These are phyloP conservation scores for Hafferia zeledoni DNA, from an alignment of 2,797 vertebrate species.

Conservation along the genomic window DNA sequence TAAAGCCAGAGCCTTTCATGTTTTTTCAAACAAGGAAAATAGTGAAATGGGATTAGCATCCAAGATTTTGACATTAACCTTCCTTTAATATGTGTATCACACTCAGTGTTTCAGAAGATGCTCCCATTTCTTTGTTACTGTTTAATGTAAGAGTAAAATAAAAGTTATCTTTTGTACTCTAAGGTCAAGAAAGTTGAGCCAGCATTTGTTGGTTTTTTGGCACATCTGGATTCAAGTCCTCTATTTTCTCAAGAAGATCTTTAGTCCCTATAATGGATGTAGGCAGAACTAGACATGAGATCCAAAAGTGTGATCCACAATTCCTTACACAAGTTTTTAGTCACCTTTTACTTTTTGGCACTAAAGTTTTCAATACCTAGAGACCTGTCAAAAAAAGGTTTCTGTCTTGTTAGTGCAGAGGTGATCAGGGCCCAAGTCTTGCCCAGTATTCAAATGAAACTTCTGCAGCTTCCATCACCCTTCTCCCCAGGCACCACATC, in stretches of 20 bases:
- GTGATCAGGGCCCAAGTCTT: neutral
- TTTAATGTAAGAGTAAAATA: conserved; percentile 23
- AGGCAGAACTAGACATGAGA: neutral
- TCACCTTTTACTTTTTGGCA: neutral
- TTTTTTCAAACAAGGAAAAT: neutral
- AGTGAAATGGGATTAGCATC: neutral
- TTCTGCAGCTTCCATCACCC: neutral
- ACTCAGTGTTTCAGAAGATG: conserved; percentile 7
- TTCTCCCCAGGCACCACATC: neutral
- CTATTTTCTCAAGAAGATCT: neutral
- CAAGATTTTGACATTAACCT: neutral
- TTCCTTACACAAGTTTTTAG: neutral
- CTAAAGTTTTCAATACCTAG: neutral
- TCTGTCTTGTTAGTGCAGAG: neutral
- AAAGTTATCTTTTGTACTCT: neutral
- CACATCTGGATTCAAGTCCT: neutral
- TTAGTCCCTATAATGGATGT: neutral
- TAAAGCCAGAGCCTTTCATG: neutral
- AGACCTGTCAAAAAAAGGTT: neutral
- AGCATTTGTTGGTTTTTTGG: fast-evolving
- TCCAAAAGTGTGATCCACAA: neutral
- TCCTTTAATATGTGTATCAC: neutral
- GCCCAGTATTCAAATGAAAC: neutral
- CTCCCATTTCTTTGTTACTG: neutral
- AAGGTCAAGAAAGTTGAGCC: neutral